These are phyloP conservation scores for Cryptosula pallasiana DNA, from an alignment of 2,888 invertebrate species.

Conservation along the genomic window DNA sequence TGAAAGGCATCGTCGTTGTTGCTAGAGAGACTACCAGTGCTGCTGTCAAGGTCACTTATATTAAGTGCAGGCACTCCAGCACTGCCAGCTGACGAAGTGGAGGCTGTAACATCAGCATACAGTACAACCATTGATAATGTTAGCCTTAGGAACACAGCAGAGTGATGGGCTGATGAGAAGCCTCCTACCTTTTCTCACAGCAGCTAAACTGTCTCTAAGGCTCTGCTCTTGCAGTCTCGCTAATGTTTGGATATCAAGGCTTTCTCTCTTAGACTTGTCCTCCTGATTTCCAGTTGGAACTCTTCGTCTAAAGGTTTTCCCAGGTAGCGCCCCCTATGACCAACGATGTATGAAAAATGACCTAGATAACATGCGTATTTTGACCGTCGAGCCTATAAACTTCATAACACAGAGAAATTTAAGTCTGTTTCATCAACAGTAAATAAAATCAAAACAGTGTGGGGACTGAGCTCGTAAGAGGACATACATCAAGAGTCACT, in stretches of 20 bases:
- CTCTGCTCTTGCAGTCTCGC: constrained; percentile 23
- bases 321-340: constrained; percentile 6
- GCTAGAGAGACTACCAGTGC: constrained; percentile 11
- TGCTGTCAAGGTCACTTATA: constrained; percentile 23
- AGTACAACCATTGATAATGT: no score
- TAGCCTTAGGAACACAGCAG: no score
- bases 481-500: no score
- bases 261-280: constrained; percentile 11
- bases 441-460: no score
- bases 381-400: no score
- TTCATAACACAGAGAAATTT: no score
- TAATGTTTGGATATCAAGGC: constrained; percentile 20
- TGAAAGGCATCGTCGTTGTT: background rate
- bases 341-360: background rate
- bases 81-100: constrained; percentile 17
- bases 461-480: no score
- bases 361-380: no score
- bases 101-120: no score
- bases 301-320: background rate
- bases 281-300: background rate
- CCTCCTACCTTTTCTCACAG: constrained; percentile 20
- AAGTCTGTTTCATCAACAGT: no score
- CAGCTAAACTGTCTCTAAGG: constrained; percentile 18
- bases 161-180: no score
- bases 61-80: constrained; percentile 13